Conservation (phyloP, 2,888 invertebrate genomes). For the Nineta flava region DNA sequence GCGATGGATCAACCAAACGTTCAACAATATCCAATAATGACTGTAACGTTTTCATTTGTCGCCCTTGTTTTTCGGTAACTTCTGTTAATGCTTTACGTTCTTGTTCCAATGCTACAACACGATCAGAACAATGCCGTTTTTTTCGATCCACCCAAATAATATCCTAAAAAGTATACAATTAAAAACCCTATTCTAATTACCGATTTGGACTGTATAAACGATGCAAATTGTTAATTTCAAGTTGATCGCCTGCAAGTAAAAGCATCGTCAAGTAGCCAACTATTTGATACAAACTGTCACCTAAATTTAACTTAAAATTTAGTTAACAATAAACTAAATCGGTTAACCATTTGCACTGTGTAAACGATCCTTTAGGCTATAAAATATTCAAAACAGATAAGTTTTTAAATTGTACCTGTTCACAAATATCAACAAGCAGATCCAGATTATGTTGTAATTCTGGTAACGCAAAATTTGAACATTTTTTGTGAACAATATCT, state of each 20-base stretch:
- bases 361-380: too few relatives aligned
- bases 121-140: slow-evolving; percentile 60
- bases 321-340: too few relatives aligned
- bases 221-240: not conserved
- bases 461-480: slow-evolving; percentile 61
- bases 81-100: slow-evolving; percentile 57
- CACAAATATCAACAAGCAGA: slow-evolving; percentile 80
- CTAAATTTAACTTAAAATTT: too few relatives aligned
- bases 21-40: slow-evolving; percentile 52
- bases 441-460: slow-evolving; percentile 87
- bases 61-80: slow-evolving; percentile 52
- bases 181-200: slow-evolving; percentile 3
- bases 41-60: slow-evolving; percentile 54
- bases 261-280: too few relatives aligned
- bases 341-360: too few relatives aligned
- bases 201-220: not conserved
- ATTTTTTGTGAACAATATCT: slow-evolving; percentile 42
- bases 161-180: slow-evolving; percentile 33
- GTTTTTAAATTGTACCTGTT: slow-evolving; percentile 43
- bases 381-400: too few relatives aligned
- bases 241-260: not conserved
- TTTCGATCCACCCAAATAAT: slow-evolving; percentile 76
- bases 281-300: too few relatives aligned
- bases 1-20: slow-evolving; percentile 32
- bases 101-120: slow-evolving; percentile 59